A percentile compares a stretch with the other conserved stretches of the same genome.
phyloP scores from a whole-genome alignment of 1,140 invertebrate species.

The Cherax quadricarinatus region DNA sequence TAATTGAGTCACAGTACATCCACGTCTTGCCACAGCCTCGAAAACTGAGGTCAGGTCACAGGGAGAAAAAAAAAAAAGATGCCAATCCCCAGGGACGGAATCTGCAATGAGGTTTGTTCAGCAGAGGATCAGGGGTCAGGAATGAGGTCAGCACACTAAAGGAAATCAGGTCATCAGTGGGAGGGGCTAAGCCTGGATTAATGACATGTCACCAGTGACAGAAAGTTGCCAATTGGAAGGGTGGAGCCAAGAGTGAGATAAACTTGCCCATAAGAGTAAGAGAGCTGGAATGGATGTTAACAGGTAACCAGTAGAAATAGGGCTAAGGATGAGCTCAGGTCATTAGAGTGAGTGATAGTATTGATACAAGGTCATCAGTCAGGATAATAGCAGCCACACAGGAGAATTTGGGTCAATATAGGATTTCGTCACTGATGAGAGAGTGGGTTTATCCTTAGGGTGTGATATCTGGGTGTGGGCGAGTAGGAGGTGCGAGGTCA shows the following conservation, averaged over 20 bases:
- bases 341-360: neutral
- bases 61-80: neutral
- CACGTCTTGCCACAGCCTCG: no score
- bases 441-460: no score
- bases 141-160: neutral
- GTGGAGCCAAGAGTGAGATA: neutral
- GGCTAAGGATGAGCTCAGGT: neutral
- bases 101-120: no score
- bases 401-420: neutral
- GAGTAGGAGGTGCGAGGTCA: neutral
- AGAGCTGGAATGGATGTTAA: no score
- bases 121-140: neutral
- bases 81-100: no score
- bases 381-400: no score
- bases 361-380: neutral
- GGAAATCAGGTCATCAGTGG: neutral
- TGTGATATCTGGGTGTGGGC: neutral
- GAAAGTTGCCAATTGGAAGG: neutral
- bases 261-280: neutral
- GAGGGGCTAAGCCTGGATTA: neutral
- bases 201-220: neutral
- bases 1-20: no score
- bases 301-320: neutral
- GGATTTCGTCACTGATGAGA: neutral
- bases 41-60: neutral